Base-by-base conservation (phyloP, 2,888 invertebrate genomes). In the Adineta ricciae region DNA sequence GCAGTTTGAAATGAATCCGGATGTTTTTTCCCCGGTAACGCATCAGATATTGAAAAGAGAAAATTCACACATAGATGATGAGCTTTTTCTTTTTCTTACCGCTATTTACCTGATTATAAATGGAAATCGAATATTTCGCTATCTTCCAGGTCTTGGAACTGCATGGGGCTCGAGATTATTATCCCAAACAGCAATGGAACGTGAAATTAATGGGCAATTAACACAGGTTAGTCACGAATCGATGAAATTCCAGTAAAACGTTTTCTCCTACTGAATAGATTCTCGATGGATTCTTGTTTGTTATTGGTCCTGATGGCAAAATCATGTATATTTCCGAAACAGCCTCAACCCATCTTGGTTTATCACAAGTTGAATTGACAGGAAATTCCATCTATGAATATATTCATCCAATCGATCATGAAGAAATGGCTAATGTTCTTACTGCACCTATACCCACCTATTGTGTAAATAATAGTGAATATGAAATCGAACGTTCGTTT, bases 241-340 rank as follows among this genome's bases (percentile, higher is more conserved):
- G 21, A 46, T 21, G 8, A 24, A 73, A 21, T 27, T 72, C n/a
- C 3, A 27, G 1, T 14, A 11, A 2, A n/a, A n/a, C n/a, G n/a
- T 64, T 64, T 64, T 64, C 19, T 84, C 89, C 90, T n/a, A 27
- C 88, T 88, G 38, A 91, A 32, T 41, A 93, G 93, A 96, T 97
- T 21, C 91, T 98, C 88, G 97, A 97, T 89, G 97, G 97, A 0
- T 97, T 97, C 92, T 95, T 97, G 89, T 97, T 98, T 91, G 96
- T 98, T 5, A 95, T 97, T 83, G 96, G 96, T 0, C 96, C 96
- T 0, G 96, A 97, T 90, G 98, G 97, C 83, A 98, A 97, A 93
- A 97, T 98, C 88, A 96, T 98, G 96, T 98, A 98, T 92, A 97
- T 97, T 90, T 96, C 96, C 84, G 98, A 98, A 91, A 97, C 97